Base-by-base conservation (phyloP, 2,888 invertebrate genomes). In the Alentia gelatinosa region DNA sequence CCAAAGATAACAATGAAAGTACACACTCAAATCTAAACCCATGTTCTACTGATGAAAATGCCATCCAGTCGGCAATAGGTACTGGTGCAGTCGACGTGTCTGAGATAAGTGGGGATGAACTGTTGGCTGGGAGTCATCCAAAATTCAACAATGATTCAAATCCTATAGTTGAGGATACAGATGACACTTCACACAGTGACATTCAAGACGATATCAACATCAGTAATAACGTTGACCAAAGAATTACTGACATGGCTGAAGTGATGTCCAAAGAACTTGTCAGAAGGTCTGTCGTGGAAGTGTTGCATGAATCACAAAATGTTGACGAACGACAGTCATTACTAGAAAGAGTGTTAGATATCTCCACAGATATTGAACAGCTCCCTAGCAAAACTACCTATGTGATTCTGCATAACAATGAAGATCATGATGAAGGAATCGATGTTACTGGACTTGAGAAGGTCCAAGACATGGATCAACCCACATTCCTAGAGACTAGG, bases 401-500 rank as follows among this genome's bases (percentile, higher is more conserved):
- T 74, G 33, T 74, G 33, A 26, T 74, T 33, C 12, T 26, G 4
- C 7, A 74, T 33, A 74, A 3, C 26, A 74, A 26, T 33, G 15
- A 26, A 26, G 74, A 74, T 33, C 37, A 35, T 35, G 79, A 79
- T 79, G 79, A 79, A 79, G 79, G 79, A 79, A 79, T 79, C 35
- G 35, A 79, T 79, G 39, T 79, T 23, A n/a, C 35, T 39, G 39
- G 35, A 15, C 12, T 39, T 1, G 35, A n/a, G 3, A 79, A 35
- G 23, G 39, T 3, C 4, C 37, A 79, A 39, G 37, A n/a, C n/a
- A n/a, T n/a, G 15, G n/a, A 15, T 63, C 19, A 63, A 12, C 9
- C 9, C 9, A 19, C 74, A 74, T 5, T 26, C 1, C n/a, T 7
- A 7, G 30, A 19, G 1, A 15, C 26, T 1, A 74, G 1, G 33